These are phyloP conservation scores for Ptyas mucosa DNA, from an alignment of 2,113 vertebrate species.

Conservation along the genomic window DNA sequence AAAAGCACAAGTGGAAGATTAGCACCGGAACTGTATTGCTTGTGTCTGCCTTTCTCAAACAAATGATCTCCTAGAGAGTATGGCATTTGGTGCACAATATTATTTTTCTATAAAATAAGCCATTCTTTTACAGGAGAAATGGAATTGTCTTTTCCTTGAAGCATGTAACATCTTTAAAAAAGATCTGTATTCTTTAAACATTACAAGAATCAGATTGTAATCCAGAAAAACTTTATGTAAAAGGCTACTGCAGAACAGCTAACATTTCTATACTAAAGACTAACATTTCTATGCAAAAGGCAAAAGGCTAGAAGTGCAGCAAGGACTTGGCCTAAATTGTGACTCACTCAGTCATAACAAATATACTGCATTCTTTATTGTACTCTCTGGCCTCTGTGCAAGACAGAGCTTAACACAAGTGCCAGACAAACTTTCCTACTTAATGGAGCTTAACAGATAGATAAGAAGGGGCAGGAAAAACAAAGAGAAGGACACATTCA, in stretches of 20 bases:
- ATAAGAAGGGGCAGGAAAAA: constrained; percentile 18
- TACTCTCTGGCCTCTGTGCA: constrained; percentile 6
- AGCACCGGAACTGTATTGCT: not conserved
- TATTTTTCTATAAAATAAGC: not conserved
- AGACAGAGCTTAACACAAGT: not conserved
- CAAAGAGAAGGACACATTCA: not conserved
- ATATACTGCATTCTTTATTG: not conserved
- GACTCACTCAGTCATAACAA: not conserved
- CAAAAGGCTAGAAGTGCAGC: not conserved
- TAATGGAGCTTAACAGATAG: constrained; percentile 4
- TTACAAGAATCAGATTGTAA: not conserved
- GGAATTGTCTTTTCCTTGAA: not conserved
- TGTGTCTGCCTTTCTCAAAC: not conserved
- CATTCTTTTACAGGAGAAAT: not conserved
- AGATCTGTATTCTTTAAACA: not conserved
- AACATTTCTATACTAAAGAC: not conserved
- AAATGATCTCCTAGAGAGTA: not conserved
- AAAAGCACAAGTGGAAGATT: not conserved
- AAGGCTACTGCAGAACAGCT: not conserved
- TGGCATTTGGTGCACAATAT: not conserved
- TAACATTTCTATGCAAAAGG: not conserved
- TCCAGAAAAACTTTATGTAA: not conserved
- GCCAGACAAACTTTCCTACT: not conserved
- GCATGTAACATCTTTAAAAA: not conserved
- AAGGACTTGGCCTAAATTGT: not conserved